Evolutionary conservation across 2,113 vertebrate species (phyloP).

Genomic region (Callipepla squamata): DNA sequence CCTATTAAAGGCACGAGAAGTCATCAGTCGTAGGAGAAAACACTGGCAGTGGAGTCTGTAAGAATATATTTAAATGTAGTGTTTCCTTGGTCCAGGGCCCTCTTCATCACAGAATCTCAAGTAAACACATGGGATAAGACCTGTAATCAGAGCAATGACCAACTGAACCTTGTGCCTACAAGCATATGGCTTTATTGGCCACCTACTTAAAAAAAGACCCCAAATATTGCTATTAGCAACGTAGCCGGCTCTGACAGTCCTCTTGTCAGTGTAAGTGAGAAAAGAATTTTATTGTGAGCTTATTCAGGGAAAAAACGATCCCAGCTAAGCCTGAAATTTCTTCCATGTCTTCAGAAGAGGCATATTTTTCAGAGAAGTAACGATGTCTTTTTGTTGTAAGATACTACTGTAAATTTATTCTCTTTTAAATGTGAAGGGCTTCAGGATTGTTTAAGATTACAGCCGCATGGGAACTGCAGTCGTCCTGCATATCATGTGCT

Average conservation of each 20-base stretch:
- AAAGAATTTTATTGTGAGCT: neutral
- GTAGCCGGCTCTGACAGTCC: neutral
- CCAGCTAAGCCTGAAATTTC: neutral
- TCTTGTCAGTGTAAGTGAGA: neutral
- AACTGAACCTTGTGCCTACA: neutral
- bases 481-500: slow-evolving; percentile 52
- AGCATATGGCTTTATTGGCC: neutral
- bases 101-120: neutral
- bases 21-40: neutral
- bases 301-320: neutral
- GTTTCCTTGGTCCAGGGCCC: neutral
- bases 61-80: neutral
- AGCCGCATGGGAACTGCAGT: neutral
- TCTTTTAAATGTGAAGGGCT: slow-evolving; percentile 15
- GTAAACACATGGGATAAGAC: neutral
- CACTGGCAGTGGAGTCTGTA: neutral
- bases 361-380: slow-evolving; percentile 11
- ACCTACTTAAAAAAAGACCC: neutral
- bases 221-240: neutral
- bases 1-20: neutral
- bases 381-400: neutral
- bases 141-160: neutral
- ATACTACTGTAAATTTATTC: neutral
- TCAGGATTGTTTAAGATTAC: slow-evolving; percentile 1
- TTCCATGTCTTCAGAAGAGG: neutral